These are phyloP conservation scores for Echiichthys vipera DNA, from an alignment of 2,797 vertebrate genomes.

Conservation along the genomic window DNA sequence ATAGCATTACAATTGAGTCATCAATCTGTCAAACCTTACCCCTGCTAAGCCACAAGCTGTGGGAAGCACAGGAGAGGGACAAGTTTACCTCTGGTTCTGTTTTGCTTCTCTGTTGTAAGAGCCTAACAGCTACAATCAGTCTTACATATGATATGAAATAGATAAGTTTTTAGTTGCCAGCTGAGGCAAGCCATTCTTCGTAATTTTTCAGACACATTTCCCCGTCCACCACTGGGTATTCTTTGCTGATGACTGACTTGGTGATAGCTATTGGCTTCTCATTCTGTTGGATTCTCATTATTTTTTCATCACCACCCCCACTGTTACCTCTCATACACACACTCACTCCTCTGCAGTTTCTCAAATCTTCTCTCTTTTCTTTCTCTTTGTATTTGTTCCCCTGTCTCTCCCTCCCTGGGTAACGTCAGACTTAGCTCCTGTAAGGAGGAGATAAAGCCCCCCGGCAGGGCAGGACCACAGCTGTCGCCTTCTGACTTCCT, in stretches of 20 bases:
- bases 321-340: conserved; percentile 36
- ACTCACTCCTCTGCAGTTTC: conserved; percentile 39
- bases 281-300: conserved; percentile 45
- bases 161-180: conserved; percentile 57
- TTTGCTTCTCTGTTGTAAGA: conserved; percentile 43
- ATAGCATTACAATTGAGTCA: conserved; percentile 81
- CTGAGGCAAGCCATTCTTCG: conserved; percentile 51
- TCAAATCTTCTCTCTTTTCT: conserved; percentile 43
- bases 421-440: conserved; percentile 89
- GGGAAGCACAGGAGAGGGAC: conserved; percentile 51
- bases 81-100: conserved; percentile 54
- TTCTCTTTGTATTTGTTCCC: conserved; percentile 29
- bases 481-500: conserved; percentile 96
- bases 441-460: conserved; percentile 90
- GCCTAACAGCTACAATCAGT: conserved; percentile 60
- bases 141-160: conserved; percentile 57
- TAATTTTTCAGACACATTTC: conserved; percentile 67
- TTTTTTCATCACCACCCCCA: conserved; percentile 24
- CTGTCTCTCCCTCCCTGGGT: conserved; percentile 46
- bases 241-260: conserved; percentile 66
- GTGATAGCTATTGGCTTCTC: conserved; percentile 53
- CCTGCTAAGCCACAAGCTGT: conserved; percentile 49
- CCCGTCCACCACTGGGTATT: conserved; percentile 45
- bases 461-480: conserved; percentile 79
- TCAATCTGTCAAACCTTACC: conserved; percentile 76